These are phyloP conservation scores for Drosophila biarmipes DNA, from an alignment of 1,140 invertebrate genomes.

Conservation along the genomic window DNA sequence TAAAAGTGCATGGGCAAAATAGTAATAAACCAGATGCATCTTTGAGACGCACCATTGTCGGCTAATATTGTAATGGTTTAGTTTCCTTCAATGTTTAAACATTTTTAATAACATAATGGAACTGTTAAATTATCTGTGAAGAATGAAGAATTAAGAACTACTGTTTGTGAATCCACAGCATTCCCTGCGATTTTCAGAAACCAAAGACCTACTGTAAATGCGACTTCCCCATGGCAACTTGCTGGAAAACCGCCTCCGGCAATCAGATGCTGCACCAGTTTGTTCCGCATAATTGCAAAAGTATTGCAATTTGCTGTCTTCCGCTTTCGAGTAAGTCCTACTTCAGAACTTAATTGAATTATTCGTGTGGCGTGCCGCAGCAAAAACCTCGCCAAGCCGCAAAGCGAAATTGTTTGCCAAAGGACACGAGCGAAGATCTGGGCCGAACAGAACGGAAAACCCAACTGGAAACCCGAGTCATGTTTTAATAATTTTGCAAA, in stretches of 20 bases:
- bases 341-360: slow-evolving; percentile 76
- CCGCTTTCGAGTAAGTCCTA: slow-evolving; percentile 37
- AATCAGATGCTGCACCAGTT: slow-evolving; percentile 32
- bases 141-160: neutral
- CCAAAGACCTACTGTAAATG: neutral
- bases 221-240: slow-evolving; percentile 6
- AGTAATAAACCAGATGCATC: neutral
- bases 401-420: slow-evolving; percentile 66
- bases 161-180: too few species aligned
- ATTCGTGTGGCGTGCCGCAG: slow-evolving; percentile 45
- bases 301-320: slow-evolving; percentile 72
- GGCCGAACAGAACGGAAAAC: slow-evolving; percentile 7
- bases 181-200: too few species aligned
- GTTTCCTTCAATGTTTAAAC: too few species aligned
- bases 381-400: slow-evolving; percentile 49
- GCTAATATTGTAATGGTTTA: too few species aligned
- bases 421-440: neutral
- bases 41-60: too few species aligned
- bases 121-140: neutral
- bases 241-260: slow-evolving; percentile 9
- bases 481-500: slow-evolving; percentile 77
- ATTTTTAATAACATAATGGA: neutral
- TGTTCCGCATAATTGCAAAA: slow-evolving; percentile 72
- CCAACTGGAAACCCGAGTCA: slow-evolving; percentile 38
- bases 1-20: neutral